Percentiles rank a stretch among this genome's conserved stretches.
phyloP scores from a whole-genome alignment of 1,140 invertebrate genomes.

The Dendroctonus valens region DNA sequence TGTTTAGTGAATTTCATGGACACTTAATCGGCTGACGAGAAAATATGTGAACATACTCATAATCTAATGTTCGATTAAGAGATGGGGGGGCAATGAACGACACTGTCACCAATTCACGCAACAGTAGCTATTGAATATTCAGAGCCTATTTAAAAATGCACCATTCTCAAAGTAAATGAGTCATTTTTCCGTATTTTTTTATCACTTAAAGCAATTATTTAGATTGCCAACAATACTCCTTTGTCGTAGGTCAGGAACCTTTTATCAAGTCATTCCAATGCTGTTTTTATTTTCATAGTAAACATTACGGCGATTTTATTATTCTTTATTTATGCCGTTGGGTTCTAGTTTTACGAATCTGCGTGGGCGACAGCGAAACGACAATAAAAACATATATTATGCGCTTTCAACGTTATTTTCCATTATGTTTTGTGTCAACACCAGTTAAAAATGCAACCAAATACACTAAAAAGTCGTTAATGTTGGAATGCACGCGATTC shows the following conservation, averaged over 20 bases:
- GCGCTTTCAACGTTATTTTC: no score
- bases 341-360: constrained; percentile 1
- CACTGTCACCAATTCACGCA: constrained; percentile 4
- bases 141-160: constrained; percentile 17
- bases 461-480: no score
- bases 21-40: not conserved
- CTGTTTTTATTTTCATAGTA: constrained; percentile 33
- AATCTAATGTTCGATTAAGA: not conserved
- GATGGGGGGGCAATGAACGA: constrained; percentile 7
- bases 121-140: constrained; percentile 16
- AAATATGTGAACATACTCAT: not conserved
- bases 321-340: constrained; percentile 20
- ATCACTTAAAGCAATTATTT: constrained; percentile 25
- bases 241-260: constrained; percentile 44
- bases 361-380: not conserved
- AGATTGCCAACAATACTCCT: constrained; percentile 34
- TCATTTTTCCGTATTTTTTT: constrained; percentile 25
- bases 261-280: constrained; percentile 39
- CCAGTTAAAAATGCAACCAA: no score
- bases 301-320: constrained; percentile 30
- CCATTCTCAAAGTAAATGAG: constrained; percentile 8
- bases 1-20: no score
- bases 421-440: no score
- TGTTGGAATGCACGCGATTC: no score
- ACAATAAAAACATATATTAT: no score